Percentiles rank a stretch among this genome's conserved stretches.
phyloP scores from a whole-genome alignment of 1,140 invertebrate genomes.

The Drosophila navojoa region DNA sequence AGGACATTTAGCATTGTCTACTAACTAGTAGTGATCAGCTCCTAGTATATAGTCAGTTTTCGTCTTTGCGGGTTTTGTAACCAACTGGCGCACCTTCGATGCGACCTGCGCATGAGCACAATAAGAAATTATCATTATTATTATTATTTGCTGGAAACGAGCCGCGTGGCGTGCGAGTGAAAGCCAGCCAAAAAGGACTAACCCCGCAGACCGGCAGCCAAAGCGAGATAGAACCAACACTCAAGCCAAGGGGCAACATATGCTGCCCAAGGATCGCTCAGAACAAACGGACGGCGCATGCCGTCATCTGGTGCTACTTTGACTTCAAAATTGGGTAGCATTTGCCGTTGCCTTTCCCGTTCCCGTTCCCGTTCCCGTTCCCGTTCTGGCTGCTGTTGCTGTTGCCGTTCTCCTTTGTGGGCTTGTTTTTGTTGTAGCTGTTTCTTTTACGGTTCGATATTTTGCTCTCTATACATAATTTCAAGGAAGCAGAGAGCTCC shows the following conservation, averaged over 20 bases:
- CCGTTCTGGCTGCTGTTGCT: background rate
- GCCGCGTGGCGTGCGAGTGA: slow-evolving; percentile 76
- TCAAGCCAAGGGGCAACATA: slow-evolving; percentile 67
- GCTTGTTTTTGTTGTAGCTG: slow-evolving; percentile 56
- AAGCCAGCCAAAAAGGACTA: slow-evolving; percentile 70
- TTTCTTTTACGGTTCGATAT: slow-evolving; percentile 67
- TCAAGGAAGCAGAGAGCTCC: slow-evolving; percentile 68
- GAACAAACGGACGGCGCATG: slow-evolving; percentile 78
- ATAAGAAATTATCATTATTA: slow-evolving; percentile 77
- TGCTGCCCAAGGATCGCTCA: slow-evolving; percentile 65
- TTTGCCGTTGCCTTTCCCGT: slow-evolving; percentile 36
- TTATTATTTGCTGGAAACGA: slow-evolving; percentile 43
- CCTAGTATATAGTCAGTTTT: slow-evolving; percentile 7
- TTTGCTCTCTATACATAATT: slow-evolving; percentile 43
- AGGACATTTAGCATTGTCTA: slow-evolving; percentile 30
- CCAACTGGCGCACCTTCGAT: slow-evolving; percentile 62
- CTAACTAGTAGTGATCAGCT: slow-evolving; percentile 28
- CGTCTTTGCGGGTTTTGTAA: slow-evolving; percentile 36
- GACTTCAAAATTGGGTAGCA: slow-evolving; percentile 77
- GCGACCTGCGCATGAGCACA: slow-evolving; percentile 41
- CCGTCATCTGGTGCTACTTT: slow-evolving; percentile 83
- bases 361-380: slow-evolving; percentile 31
- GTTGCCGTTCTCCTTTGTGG: slow-evolving; percentile 48
- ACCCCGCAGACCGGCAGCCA: slow-evolving; percentile 18
- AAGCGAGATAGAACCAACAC: slow-evolving; percentile 41